Percentiles rank a stretch among this genome's conserved stretches.
phyloP scores from a whole-genome alignment of 2,797 vertebrate genomes.

The Brotula barbata region DNA sequence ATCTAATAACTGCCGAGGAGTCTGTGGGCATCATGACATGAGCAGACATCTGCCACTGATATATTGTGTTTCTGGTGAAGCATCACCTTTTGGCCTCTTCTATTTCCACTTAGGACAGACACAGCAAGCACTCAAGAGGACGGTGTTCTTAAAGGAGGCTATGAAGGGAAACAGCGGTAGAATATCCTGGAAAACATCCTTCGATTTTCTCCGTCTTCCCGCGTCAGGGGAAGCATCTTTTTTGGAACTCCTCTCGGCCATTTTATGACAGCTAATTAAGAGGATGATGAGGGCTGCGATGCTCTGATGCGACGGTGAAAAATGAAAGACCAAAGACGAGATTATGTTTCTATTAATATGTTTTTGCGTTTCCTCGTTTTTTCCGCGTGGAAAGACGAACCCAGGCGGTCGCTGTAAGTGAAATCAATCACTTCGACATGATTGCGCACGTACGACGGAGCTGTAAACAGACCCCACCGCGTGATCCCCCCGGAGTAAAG shows the following conservation, averaged over 20 bases:
- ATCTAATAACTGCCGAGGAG: constrained; percentile 38
- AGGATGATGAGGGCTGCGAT: constrained; percentile 74
- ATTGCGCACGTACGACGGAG: not conserved
- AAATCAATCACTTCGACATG: not conserved
- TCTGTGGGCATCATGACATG: constrained; percentile 37
- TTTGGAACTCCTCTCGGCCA: constrained; percentile 73
- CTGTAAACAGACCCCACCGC: not conserved
- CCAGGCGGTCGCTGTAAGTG: constrained; percentile 3
- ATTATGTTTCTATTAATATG: constrained; percentile 73
- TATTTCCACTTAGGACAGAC: constrained; percentile 58
- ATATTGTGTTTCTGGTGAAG: constrained; percentile 45
- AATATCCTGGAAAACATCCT: constrained; percentile 68
- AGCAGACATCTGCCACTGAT: constrained; percentile 64
- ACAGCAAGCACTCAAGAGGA: constrained; percentile 52
- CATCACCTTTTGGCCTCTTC: constrained; percentile 57
- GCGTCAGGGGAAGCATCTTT: constrained; percentile 71
- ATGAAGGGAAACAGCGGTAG: constrained; percentile 51
- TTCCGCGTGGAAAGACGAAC: constrained; percentile 18
- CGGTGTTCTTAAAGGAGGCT: constrained; percentile 56
- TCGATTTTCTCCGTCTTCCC: constrained; percentile 50
- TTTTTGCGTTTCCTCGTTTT: constrained; percentile 34
- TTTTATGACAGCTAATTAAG: constrained; percentile 80
- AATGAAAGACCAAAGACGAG: constrained; percentile 66
- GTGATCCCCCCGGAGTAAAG: too few relatives aligned
- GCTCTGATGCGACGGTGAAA: constrained; percentile 65